A percentile compares a stretch with the other conserved stretches of the same genome.
Evolutionary conservation across 2,888 invertebrate species (phyloP).

Genomic region (Mythimna pallens): DNA sequence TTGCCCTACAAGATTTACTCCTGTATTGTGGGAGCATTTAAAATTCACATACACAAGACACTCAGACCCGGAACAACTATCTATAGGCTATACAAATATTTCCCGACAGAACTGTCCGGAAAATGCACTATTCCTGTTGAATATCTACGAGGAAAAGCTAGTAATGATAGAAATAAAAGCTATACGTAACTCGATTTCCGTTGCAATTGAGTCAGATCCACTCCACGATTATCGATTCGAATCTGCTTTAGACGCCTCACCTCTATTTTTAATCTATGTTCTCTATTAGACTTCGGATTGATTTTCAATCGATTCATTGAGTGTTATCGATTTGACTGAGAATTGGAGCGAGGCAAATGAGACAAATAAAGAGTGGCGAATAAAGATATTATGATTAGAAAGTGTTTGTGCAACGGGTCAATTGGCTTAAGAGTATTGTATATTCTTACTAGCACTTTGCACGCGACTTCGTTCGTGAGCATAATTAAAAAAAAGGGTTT

Average conservation of each 20-base stretch:
- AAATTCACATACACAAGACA: no score
- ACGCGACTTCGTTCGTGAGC: no score
- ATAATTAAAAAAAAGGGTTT: no score
- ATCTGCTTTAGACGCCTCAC: slow-evolving; percentile 22
- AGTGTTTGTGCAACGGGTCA: slow-evolving; percentile 40
- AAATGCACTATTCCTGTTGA: neutral
- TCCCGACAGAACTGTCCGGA: no score
- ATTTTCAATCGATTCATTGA: slow-evolving; percentile 49
- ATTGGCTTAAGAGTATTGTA: slow-evolving; percentile 24
- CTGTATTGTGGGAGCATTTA: no score
- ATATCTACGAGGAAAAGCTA: neutral
- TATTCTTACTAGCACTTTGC: neutral
- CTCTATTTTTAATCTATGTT: slow-evolving; percentile 54
- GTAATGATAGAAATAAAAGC: slow-evolving; percentile 1
- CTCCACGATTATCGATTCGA: slow-evolving; percentile 37
- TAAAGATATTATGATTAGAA: slow-evolving; percentile 57
- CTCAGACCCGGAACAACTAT: no score
- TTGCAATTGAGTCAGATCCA: slow-evolving; percentile 24
- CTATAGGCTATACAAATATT: no score
- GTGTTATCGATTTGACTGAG: slow-evolving; percentile 46
- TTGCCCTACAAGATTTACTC: no score
- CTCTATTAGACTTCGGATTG: slow-evolving; percentile 38
- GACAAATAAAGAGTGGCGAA: slow-evolving; percentile 46
- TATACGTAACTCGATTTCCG: slow-evolving; percentile 28
- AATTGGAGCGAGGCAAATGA: slow-evolving; percentile 59